Base-by-base conservation (phyloP, 2,113 vertebrate species). In the Clarias macrocephalus region DNA sequence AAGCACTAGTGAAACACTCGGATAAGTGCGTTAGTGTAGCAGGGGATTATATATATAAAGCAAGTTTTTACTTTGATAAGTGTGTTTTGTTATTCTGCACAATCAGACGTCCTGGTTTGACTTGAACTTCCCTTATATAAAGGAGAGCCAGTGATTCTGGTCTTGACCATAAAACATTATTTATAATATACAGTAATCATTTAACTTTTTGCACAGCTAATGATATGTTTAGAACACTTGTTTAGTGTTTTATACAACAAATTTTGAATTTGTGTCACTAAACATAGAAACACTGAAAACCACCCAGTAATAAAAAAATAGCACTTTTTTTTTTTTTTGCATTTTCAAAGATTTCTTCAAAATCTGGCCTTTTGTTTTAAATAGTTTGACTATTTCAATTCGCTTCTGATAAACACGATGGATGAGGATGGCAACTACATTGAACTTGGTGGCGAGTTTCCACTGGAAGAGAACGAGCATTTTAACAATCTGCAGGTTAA, bases 371-470 rank as follows among this genome's bases (percentile, higher is more conserved):
- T 62, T 86, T 48, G 48, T 48, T 54, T 25, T 23, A 12, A 59
- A 82, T 54, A 99, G 98, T 98, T 97, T 90, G 95, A 99, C 90
- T 99, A 99, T 91, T 99, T 97, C 92, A 99, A 99, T 92, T 96
- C 98, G 0, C 93, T 97, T 90, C 83, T 96, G 84, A 95, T 99
- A 92, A 99, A 99, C 16, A 94, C 97, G 0, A 92, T 89, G 88
- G 97, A 99, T 21, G 96, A 96, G 15, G 95, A 97, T 0, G 97
- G 97, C 62, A 96, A 97, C 90, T 95, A 91, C 0, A 90, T 96
- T 66, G 96, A 96, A 10, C 96, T 99, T 60, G 98, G 98, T 5
- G 95, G 95, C 0, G 96, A 99, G 89, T 98, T 99, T 72, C 90
- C 96, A 8, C 93, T 99, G 30, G 97, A 99, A 89, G 92, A 97